Evolutionary conservation across 2,888 invertebrate species (phyloP), one percentile per base, ranked within the genome.

Genomic region (Eledona agricola): DNA sequence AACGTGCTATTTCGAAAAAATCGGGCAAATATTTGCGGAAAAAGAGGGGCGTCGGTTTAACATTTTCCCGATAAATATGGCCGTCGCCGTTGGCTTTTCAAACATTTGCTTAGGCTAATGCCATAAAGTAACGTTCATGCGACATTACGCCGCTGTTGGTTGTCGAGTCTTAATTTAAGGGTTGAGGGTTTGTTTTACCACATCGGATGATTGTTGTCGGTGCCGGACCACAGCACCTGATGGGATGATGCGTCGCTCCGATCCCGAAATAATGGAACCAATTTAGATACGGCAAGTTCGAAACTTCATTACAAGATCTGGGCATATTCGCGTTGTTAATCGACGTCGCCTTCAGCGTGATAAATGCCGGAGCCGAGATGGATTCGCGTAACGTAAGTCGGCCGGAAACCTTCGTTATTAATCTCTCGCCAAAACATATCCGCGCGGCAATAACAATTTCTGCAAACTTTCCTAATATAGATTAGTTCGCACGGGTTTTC

Each of bases 271-370:
- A 60, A 63, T 60, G 55, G 58, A 62, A 58, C 58, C 63, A 60
- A 62, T 63, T 62, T 60, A 60, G 60, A 63, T 58, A 57, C 60
- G 58, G 60, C 53, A 59, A 60, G 53, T 63, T 62, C 61, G 55
- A 61, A 61, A 63, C 61, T 58, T 63, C 59, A 63, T 63, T 58
- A 63, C 49, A 51, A 51, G 58, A 58, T 55, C 55, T 51, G 51
- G 55, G 57, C 51, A 56, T 58, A 60, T 59, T 55, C 57, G 46
- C 43, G 32, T 37, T 28, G 49, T 59, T 57, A 57, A 46, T 52
- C 50, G 59, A 49, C 45, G 59, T 55, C 59, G 52, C 57, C 55
- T 57, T 34, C 43, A 25, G 26, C 32, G 49, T 51, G 55, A 55
- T 58, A 58, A 58, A 57, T 51, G 53, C 50, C 42, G 29, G 29